Evolutionary conservation across 2,888 invertebrate genomes (phyloP), one percentile per base, ranked within the genome.

Genomic region (Balanococcus diminutus): DNA sequence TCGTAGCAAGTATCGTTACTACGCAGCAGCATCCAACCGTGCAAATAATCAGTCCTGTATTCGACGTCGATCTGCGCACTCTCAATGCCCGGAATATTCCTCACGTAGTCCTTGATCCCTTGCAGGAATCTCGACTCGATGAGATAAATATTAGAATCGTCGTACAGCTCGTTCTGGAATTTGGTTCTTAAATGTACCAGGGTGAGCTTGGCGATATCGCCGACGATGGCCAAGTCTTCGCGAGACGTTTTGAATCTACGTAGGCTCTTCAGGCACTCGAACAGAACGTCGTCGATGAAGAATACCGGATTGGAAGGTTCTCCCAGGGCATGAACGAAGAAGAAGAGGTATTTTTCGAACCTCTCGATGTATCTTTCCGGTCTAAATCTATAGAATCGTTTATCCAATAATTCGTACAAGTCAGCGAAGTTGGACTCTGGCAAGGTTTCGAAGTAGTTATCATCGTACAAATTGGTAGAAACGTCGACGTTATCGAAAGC

Each of bases 261-360:
- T 0, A 75, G 32, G 36, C 75, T 32, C n/a, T 75, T 32, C 25
- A 75, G 36, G n/a, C 75, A 75, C 9, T 75, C 75, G 36, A 75
- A 75, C n/a, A 75, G 11, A n/a, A 75, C 32, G 36, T 75, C 75
- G 75, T 75, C 75, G 32, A 75, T 75, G 75, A 75, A 75, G 36
- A 75, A 75, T 5, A 75, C 75, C 19, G 75, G 75, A 67, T 67
- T 67, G 5, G 75, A 4, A 2, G 16, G 2, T 6, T 32, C 32
- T 32, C 9, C 8, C 31, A 75, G 6, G 2, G 75, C 31, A 14
- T 75, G 75, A 3, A 32, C 75, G 75, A 75, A 75, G 22, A 75
- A 75, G 19, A 75, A 75, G 4, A 75, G n/a, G 25, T 75, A 75
- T 32, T 75, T 75, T n/a, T 31, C 0, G 22, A 75, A 75, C 1